Conservation (phyloP, 2,113 vertebrate genomes). For the Arizona elegans region DNA sequence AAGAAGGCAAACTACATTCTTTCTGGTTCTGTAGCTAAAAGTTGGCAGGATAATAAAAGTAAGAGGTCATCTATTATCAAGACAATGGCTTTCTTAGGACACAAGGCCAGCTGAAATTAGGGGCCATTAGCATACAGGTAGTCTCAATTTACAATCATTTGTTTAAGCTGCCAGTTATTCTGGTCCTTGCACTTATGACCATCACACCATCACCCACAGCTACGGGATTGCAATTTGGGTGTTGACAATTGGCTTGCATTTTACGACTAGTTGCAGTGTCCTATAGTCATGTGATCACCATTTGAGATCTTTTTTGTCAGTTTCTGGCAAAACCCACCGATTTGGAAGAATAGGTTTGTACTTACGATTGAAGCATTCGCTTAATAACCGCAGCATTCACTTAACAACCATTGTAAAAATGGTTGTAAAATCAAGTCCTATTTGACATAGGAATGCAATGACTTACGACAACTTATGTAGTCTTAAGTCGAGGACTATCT, state of each 20-base stretch:
- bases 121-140: background rate
- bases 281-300: background rate
- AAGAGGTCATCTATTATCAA: background rate
- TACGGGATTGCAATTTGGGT: background rate
- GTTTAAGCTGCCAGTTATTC: background rate
- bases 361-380: background rate
- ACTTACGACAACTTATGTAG: background rate
- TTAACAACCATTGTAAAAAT: background rate
- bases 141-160: background rate
- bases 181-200: background rate
- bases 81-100: background rate
- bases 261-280: background rate
- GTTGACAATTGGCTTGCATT: background rate
- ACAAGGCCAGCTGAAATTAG: background rate
- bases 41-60: background rate
- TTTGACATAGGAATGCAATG: background rate
- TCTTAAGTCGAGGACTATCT: too few species aligned
- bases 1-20: background rate
- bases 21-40: background rate
- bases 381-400: background rate
- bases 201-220: background rate
- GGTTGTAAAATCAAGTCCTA: background rate
- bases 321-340: background rate
- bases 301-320: background rate
- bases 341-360: background rate